phyloP scores from a whole-genome alignment of 2,888 invertebrate genomes.

The Acanthosoma haemorrhoidale region DNA sequence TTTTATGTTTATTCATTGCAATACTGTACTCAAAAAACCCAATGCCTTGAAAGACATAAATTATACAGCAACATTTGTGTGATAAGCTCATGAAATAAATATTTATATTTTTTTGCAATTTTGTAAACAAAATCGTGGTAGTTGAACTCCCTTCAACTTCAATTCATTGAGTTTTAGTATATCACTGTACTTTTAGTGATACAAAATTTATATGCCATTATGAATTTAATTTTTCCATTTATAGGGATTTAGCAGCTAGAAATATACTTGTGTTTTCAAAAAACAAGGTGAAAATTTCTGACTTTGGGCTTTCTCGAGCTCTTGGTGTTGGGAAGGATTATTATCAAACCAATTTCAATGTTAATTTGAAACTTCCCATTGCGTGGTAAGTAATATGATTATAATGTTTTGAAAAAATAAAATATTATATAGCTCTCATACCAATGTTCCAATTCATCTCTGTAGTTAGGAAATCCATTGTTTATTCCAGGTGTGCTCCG shows the following conservation, averaged over 20 bases:
- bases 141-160: too few relatives aligned
- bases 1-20: too few relatives aligned
- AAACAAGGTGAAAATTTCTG: constrained; percentile 95
- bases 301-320: constrained; percentile 92
- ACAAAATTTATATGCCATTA: neutral
- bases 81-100: too few relatives aligned
- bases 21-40: too few relatives aligned
- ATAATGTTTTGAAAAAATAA: neutral
- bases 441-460: constrained; percentile 1
- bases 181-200: too few relatives aligned
- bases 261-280: constrained; percentile 96
- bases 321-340: constrained; percentile 97
- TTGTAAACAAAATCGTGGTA: too few relatives aligned
- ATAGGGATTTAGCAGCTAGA: constrained; percentile 89
- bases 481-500: constrained; percentile 82
- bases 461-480: too few relatives aligned
- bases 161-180: too few relatives aligned
- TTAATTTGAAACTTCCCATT: constrained; percentile 92
- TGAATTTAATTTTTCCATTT: constrained; percentile 43
- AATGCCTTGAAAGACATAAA: too few relatives aligned
- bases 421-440: neutral
- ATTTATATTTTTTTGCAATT: too few relatives aligned
- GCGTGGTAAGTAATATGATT: constrained; percentile 69
- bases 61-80: too few relatives aligned
- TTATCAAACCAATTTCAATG: constrained; percentile 96